A percentile compares a stretch with the other conserved stretches of the same genome.
phyloP scores from a whole-genome alignment of 2,797 vertebrate genomes.

The Halcyon leucocephala region DNA sequence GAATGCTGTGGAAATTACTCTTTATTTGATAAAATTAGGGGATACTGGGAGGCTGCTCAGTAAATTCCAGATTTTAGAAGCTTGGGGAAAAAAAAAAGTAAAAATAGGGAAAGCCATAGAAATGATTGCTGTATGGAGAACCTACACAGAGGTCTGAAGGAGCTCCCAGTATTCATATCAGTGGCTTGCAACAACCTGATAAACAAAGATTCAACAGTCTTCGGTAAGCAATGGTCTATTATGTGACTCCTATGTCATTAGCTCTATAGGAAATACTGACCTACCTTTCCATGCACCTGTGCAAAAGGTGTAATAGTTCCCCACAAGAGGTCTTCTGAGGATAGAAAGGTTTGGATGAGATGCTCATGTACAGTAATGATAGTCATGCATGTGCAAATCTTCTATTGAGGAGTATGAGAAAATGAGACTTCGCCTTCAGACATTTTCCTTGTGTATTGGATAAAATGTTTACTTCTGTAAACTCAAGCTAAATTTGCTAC shows the following conservation, averaged over 20 bases:
- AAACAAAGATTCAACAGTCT: background rate
- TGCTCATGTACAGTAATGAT: background rate
- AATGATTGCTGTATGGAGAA: background rate
- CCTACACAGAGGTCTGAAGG: background rate
- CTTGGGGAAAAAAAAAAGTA: background rate
- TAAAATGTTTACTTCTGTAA: background rate
- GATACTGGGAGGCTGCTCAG: fast-evolving
- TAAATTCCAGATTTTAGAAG: background rate
- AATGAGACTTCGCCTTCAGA: background rate
- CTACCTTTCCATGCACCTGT: background rate
- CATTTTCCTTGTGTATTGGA: background rate
- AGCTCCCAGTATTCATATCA: background rate
- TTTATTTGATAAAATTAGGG: background rate
- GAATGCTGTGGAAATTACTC: background rate
- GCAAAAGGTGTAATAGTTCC: background rate
- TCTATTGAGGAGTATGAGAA: background rate
- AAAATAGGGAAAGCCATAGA: background rate
- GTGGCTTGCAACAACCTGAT: background rate
- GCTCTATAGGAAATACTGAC: background rate
- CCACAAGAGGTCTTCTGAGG: fast-evolving
- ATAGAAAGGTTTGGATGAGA: background rate
- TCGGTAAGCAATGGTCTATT: background rate
- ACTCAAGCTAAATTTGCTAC: background rate
- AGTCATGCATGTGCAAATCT: background rate
- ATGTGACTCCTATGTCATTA: background rate